Evolutionary conservation across 2,888 invertebrate species (phyloP), one percentile per base, ranked within the genome.

Genomic region (Stenodema calcarata): DNA sequence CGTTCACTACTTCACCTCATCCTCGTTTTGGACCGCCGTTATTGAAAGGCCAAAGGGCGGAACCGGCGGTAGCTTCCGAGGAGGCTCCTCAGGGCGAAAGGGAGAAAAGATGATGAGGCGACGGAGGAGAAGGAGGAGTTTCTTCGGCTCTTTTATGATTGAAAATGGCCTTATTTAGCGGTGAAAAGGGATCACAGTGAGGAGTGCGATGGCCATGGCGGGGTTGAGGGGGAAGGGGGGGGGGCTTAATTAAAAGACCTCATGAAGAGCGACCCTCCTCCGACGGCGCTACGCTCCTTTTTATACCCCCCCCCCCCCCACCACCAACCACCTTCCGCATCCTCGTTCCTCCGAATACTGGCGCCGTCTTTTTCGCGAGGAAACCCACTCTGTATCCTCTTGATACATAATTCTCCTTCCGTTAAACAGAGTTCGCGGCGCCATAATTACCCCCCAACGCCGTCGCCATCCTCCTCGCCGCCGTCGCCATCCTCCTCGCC

Each of bases 111-210:
- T 7, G 18, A 3, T 7, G 35, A 7, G 35, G 35, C 35, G 35
- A 7, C 7, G 35, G 70, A 70, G 70, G 18, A 18, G 12, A 14
- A 69, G 23, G 28, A 70, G 23, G 27, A 27, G 4, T 78, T 44
- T 78, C 73, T 42, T 18, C 42, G 44, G 78, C 42, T 78, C 78
- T 78, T 78, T 78, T 44, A 78, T 44, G 78, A 78, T 78, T 44
- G 78, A 78, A 78, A 78, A 78, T 78, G 44, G 44, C 78, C 78
- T 78, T 78, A 78, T 78, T 78, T 78, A 78, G 78, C 41, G 44
- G 78, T 35, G 78, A 78, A 78, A 62, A 23, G 62, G 54, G 18
- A 62, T 62, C 62, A 62, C 23, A 27, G 18, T 7, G 62, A 0
- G 27, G 23, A n/a, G n/a, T n/a, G n/a, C n/a, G n/a, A n/a, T n/a